Percentiles rank a stretch among this genome's conserved stretches.
Conservation (phyloP, 2,797 vertebrate genomes). For the Alosa sapidissima region DNA sequence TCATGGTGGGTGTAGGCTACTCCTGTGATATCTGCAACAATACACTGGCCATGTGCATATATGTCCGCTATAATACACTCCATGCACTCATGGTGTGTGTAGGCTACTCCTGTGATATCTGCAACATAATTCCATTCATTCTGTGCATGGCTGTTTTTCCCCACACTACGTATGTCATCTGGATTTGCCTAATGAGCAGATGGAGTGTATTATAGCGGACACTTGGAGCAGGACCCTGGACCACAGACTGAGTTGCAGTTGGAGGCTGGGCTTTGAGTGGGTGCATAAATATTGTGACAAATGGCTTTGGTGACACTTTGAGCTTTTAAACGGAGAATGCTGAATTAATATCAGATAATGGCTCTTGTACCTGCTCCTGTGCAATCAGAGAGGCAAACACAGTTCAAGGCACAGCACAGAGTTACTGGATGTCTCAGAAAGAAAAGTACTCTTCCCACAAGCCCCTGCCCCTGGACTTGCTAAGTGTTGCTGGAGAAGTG, state of each 20-base stretch:
- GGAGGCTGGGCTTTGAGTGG: conserved; percentile 37
- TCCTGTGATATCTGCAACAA: conserved; percentile 23
- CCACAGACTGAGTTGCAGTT: conserved; percentile 39
- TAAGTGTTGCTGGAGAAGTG: conserved; percentile 54
- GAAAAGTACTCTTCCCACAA: conserved; percentile 35
- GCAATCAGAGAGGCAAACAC: conserved; percentile 33
- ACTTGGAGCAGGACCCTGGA: conserved; percentile 34
- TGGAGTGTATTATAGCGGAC: conserved; percentile 29
- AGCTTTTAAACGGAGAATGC: conserved; percentile 42
- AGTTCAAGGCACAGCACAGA: conserved; percentile 23
- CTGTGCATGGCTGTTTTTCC: neutral
- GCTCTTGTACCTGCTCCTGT: conserved; percentile 30
- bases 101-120: conserved; percentile 5
- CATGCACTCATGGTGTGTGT: neutral
- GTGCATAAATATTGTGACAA: conserved; percentile 53
- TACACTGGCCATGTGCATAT: neutral
- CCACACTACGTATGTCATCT: neutral
- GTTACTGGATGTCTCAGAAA: conserved; percentile 31
- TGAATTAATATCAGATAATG: conserved; percentile 53
- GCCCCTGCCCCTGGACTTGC: conserved; percentile 39
- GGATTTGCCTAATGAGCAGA: conserved; percentile 20
- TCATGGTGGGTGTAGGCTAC: too few species aligned
- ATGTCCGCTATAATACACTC: too few species aligned
- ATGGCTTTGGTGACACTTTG: conserved; percentile 39
- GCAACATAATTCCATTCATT: conserved; percentile 9